A percentile compares a stretch with the other conserved stretches of the same genome.
These are phyloP conservation scores for Oxyteleia sp. DNA, from an alignment of 2,888 invertebrate genomes.

Conservation along the genomic window DNA sequence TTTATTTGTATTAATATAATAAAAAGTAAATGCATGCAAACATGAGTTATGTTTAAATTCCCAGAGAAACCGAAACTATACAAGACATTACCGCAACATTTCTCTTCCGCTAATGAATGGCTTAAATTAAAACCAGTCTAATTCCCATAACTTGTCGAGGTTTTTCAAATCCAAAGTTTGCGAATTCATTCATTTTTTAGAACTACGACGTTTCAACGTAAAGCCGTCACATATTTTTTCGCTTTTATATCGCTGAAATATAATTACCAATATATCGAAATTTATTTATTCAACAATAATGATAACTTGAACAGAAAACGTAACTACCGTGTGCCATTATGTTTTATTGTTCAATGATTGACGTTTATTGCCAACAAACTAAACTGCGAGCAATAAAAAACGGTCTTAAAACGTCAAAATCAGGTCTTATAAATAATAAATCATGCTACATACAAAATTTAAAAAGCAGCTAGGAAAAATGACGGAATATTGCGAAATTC, in stretches of 20 bases:
- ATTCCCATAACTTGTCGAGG: too few species aligned
- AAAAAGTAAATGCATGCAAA: too few species aligned
- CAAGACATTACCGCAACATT: too few species aligned
- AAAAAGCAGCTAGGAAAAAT: background rate
- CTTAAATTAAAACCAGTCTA: too few species aligned
- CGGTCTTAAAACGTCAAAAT: constrained; percentile 6
- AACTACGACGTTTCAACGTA: too few species aligned
- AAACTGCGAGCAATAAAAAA: constrained; percentile 10
- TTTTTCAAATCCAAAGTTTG: too few species aligned
- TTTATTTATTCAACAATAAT: constrained; percentile 12
- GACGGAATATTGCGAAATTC: background rate
- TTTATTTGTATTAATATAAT: too few species aligned
- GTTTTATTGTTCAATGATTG: constrained; percentile 21
- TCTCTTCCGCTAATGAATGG: too few species aligned
- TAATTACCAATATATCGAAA: background rate
- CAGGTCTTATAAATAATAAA: constrained; percentile 13
- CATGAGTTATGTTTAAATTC: too few species aligned
- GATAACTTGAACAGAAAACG: constrained; percentile 5
- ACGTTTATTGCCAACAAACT: constrained; percentile 16
- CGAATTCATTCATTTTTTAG: too few species aligned
- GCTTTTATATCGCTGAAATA: background rate
- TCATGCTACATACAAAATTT: constrained; percentile 4
- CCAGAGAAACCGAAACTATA: too few species aligned
- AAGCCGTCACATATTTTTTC: too few species aligned
- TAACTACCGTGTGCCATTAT: constrained; percentile 10